Evolutionary conservation across 1,140 invertebrate genomes (phyloP).

Genomic region (Hypothenemus hampei): DNA sequence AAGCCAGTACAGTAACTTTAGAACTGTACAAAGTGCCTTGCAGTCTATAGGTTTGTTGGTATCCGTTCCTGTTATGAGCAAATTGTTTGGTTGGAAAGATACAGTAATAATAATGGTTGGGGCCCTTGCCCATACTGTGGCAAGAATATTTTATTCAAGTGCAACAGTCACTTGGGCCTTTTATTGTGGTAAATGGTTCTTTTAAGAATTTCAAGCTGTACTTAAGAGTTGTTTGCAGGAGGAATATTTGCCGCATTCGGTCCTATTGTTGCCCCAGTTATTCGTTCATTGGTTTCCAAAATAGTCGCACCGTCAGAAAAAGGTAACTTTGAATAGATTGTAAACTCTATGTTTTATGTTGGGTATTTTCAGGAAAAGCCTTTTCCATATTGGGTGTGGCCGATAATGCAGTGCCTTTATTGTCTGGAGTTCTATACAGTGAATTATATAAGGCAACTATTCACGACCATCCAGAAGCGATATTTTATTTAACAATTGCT

Average conservation of each 20-base stretch:
- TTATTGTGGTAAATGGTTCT: slow-evolving; percentile 52
- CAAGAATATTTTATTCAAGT: slow-evolving; percentile 60
- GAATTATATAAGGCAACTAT: slow-evolving; percentile 66
- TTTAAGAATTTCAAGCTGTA: background rate
- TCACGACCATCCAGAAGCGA: slow-evolving; percentile 49
- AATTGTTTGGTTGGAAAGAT: slow-evolving; percentile 58
- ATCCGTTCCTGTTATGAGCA: slow-evolving; percentile 64
- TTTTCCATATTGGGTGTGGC: slow-evolving; percentile 69
- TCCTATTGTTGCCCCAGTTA: slow-evolving; percentile 65
- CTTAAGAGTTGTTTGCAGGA: slow-evolving; percentile 44
- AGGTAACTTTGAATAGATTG: slow-evolving; percentile 51
- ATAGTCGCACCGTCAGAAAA: slow-evolving; percentile 60
- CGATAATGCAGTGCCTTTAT: slow-evolving; percentile 67
- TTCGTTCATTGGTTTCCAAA: slow-evolving; percentile 72
- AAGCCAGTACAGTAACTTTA: slow-evolving; percentile 52
- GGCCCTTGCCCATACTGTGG: slow-evolving; percentile 59
- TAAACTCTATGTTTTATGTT: background rate
- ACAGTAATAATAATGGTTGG: slow-evolving; percentile 68
- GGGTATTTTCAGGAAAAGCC: slow-evolving; percentile 55
- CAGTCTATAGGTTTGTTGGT: slow-evolving; percentile 62
- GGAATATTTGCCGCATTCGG: slow-evolving; percentile 62
- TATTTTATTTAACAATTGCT: slow-evolving; percentile 64
- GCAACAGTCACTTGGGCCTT: slow-evolving; percentile 52
- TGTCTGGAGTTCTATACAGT: slow-evolving; percentile 63
- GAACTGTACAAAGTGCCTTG: slow-evolving; percentile 61